Percentiles rank a stretch among this genome's conserved stretches.
phyloP scores from a whole-genome alignment of 1,140 invertebrate species.

The Leptopilina clavipes region DNA sequence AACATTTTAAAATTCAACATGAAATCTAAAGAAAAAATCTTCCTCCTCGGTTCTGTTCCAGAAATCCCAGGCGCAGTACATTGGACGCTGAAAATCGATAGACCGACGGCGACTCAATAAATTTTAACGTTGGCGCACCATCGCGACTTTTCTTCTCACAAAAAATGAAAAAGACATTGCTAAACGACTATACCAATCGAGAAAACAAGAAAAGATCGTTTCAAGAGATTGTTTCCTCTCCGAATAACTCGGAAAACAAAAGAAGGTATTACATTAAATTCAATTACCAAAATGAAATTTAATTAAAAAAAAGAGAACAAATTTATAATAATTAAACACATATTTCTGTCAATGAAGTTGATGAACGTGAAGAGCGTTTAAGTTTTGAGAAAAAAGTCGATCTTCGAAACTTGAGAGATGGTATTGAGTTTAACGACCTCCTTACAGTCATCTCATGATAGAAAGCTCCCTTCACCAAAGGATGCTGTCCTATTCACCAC shows the following conservation, averaged over 20 bases:
- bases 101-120: slow-evolving; percentile 38
- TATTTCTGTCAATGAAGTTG: not conserved
- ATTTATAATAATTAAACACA: not conserved
- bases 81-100: slow-evolving; percentile 33
- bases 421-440: not conserved
- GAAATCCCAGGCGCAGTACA: slow-evolving; percentile 24
- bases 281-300: slow-evolving; percentile 8
- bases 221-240: slow-evolving; percentile 33
- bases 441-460: slow-evolving; percentile 1
- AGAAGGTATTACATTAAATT: slow-evolving; percentile 36
- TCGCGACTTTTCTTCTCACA: slow-evolving; percentile 34
- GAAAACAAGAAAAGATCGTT: slow-evolving; percentile 25
- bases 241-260: slow-evolving; percentile 38
- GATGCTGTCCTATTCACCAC: not conserved
- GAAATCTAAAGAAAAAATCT: slow-evolving; percentile 30
- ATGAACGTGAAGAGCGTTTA: not conserved
- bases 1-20: not conserved
- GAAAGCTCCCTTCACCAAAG: slow-evolving; percentile 18
- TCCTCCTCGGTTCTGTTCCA: slow-evolving; percentile 33
- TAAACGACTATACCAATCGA: slow-evolving; percentile 35
- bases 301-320: not conserved
- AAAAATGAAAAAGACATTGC: slow-evolving; percentile 40
- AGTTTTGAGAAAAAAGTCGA: not conserved
- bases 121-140: slow-evolving; percentile 38
- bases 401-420: not conserved